Evolutionary conservation across 1,140 invertebrate genomes (phyloP).

Genomic region (Pachypeltis micranthus): DNA sequence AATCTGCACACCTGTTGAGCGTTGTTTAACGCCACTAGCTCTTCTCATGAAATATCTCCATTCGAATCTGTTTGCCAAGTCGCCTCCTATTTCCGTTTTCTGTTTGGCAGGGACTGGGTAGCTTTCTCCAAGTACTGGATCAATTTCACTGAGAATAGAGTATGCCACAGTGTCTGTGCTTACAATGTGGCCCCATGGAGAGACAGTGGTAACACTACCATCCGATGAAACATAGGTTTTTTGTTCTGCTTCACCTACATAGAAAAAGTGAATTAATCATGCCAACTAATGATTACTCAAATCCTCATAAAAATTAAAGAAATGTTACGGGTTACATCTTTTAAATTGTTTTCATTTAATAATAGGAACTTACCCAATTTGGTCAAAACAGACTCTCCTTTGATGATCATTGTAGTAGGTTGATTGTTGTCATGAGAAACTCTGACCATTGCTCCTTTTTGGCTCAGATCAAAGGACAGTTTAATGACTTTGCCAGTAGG

Average conservation of each 20-base stretch:
- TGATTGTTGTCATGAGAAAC: conserved; percentile 70
- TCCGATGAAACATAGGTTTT: conserved; percentile 67
- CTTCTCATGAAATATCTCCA: conserved; percentile 78
- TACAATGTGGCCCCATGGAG: conserved; percentile 70
- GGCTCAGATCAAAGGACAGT: conserved; percentile 71
- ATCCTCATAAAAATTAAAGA: no score
- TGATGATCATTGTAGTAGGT: conserved; percentile 72
- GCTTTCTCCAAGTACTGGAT: conserved; percentile 70
- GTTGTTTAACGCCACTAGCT: conserved; percentile 31
- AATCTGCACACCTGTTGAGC: conserved; percentile 15
- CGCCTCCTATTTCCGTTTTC: conserved; percentile 73
- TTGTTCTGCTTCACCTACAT: conserved; percentile 57
- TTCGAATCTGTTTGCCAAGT: conserved; percentile 84
- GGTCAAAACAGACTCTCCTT: conserved; percentile 70
- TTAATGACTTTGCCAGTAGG: conserved; percentile 82
- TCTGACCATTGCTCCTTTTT: conserved; percentile 76
- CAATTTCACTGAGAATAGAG: conserved; percentile 66
- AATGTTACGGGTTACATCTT: no score
- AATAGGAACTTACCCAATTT: conserved; percentile 47
- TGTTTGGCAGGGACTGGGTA: conserved; percentile 85
- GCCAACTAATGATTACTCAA: no score
- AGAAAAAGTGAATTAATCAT: conserved; percentile 7
- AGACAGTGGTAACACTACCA: conserved; percentile 63
- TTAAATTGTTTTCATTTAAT: no score
- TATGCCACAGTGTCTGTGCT: conserved; percentile 78